Conservation (phyloP, 2,797 vertebrate species). For the Lagodon rhomboides region DNA sequence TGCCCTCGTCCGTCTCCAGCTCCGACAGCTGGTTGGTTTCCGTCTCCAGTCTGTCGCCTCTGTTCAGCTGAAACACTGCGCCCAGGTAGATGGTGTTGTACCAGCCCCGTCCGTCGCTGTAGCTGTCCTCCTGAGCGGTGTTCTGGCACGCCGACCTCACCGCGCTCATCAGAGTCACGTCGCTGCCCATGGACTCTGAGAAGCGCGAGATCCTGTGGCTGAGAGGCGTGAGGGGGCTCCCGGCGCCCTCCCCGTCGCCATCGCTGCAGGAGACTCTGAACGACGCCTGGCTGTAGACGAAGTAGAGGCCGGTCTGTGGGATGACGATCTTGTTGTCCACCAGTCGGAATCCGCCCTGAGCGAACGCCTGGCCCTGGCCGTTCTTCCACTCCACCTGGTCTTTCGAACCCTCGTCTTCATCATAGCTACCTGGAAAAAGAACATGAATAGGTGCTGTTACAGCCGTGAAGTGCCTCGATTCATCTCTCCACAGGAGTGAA, state of each 20-base stretch:
- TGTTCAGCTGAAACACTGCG: conserved; percentile 79
- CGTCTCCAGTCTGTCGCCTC: conserved; percentile 79
- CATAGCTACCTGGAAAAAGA: conserved; percentile 49
- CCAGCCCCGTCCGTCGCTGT: conserved; percentile 52
- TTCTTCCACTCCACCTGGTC: conserved; percentile 67
- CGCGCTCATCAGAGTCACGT: conserved; percentile 70
- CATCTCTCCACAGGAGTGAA: neutral
- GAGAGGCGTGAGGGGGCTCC: conserved; percentile 29
- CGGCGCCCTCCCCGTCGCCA: neutral
- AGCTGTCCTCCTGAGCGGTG: neutral
- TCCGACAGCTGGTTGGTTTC: conserved; percentile 62
- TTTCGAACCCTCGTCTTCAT: neutral
- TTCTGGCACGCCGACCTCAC: conserved; percentile 78
- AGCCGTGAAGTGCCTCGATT: neutral
- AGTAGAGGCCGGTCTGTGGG: conserved; percentile 80
- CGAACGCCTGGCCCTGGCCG: conserved; percentile 77
- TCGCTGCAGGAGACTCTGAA: conserved; percentile 74
- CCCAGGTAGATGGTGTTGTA: conserved; percentile 85
- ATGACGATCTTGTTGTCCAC: conserved; percentile 75
- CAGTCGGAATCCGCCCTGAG: conserved; percentile 75
- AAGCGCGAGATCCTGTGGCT: conserved; percentile 78
- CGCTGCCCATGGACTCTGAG: conserved; percentile 60
- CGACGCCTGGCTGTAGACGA: conserved; percentile 87
- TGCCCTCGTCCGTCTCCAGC: conserved; percentile 74
- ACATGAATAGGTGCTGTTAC: neutral